Evolutionary conservation across 2,888 invertebrate genomes (phyloP).

Genomic region (Drosophila yooni): DNA sequence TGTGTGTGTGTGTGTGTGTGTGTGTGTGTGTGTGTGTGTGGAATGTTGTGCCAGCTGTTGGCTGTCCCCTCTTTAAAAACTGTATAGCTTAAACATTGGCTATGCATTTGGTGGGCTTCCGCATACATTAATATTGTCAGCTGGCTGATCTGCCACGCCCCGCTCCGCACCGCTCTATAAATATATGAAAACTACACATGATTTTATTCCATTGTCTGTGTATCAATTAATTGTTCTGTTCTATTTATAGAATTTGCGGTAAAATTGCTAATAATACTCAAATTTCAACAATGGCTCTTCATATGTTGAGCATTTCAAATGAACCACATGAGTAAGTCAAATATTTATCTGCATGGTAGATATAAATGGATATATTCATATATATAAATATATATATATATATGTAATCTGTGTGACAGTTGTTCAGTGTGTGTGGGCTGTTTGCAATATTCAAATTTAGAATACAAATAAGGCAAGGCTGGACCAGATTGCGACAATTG

Average conservation of each 20-base stretch:
- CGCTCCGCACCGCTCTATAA: conserved; percentile 23
- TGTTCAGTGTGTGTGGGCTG: conserved; percentile 34
- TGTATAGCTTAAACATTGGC: conserved; percentile 29
- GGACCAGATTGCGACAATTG: conserved; percentile 59
- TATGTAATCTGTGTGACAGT: conserved; percentile 7
- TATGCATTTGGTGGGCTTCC: conserved; percentile 50
- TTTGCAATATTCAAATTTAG: conserved; percentile 50
- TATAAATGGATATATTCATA: conserved; percentile 2
- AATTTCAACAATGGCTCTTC: conserved; percentile 64
- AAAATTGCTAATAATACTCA: conserved; percentile 79
- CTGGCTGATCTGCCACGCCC: conserved; percentile 37
- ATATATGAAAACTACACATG: conserved; percentile 28
- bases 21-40: conserved; percentile 12
- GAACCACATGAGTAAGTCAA: conserved; percentile 48
- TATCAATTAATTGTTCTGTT: conserved; percentile 71
- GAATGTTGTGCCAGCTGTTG: conserved; percentile 39
- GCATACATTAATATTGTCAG: conserved; percentile 42
- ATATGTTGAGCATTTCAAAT: conserved; percentile 46
- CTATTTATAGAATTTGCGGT: conserved; percentile 78
- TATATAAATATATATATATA: not conserved
- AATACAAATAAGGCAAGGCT: conserved; percentile 56
- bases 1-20: conserved; percentile 3
- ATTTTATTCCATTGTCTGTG: conserved; percentile 56
- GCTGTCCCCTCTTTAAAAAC: conserved; percentile 13
- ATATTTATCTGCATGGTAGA: conserved; percentile 26